Percentiles rank a stretch among this genome's conserved stretches.
Conservation (phyloP, 2,797 vertebrate species). For the Nannoperca australis region DNA sequence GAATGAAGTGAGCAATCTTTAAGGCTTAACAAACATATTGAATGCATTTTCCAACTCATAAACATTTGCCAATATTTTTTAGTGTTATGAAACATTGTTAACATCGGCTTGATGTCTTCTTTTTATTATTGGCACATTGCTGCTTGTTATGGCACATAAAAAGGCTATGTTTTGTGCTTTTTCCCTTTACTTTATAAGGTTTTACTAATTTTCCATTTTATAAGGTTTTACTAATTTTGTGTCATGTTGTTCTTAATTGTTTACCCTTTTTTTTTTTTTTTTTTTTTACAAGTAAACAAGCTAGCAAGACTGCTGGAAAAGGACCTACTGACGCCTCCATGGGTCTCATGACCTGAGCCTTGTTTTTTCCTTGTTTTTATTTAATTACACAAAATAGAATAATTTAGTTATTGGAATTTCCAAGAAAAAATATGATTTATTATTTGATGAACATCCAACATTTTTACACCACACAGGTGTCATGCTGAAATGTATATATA, state of each 20-base stretch:
- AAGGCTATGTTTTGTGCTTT: too few relatives aligned
- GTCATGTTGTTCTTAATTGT: background rate
- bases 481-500: background rate
- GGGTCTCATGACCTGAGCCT: background rate
- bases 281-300: background rate
- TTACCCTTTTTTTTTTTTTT: too few relatives aligned
- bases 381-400: background rate
- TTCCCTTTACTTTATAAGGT: background rate
- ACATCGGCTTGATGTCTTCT: background rate
- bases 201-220: background rate
- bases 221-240: background rate
- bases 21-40: slow-evolving; percentile 1
- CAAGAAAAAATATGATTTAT: background rate
- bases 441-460: background rate
- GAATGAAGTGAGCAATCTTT: background rate
- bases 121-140: background rate
- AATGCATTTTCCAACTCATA: background rate
- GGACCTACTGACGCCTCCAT: background rate
- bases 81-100: background rate
- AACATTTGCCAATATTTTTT: background rate
- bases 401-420: background rate
- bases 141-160: background rate
- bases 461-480: background rate
- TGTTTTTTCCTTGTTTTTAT: background rate
- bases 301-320: background rate